Base-by-base conservation (phyloP, 2,888 invertebrate species). In the Tromatobia lineatoria region DNA sequence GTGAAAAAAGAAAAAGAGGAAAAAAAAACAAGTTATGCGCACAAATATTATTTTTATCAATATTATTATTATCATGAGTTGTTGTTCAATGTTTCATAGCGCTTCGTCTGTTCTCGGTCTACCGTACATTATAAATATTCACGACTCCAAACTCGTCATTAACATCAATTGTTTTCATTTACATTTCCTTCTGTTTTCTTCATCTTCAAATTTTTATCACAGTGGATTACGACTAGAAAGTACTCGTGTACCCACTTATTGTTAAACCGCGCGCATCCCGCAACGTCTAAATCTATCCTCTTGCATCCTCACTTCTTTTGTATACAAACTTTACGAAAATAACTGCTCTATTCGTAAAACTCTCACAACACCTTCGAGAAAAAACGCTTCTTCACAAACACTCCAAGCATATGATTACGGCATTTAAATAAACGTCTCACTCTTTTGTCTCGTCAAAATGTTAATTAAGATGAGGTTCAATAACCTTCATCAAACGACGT, bases 281-380 rank as follows among this genome's bases (percentile, higher is more conserved):
- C 70, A 82, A 77, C 54, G 67, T 77, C 71, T 81, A 79, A 79
- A 61, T 69, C 83, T 85, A 78, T 74, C 59, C 75, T 76, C 69
- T 81, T 64, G 50, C 38, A 73, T 47, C 20, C 67, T 83, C 71
- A 23, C 38, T 81, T 61, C 64, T 38, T 71, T 80, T 86, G 89
- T 91, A 91, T 91, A 92, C 91, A 92, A 92, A 90, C 88, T 87
- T 91, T 92, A 92, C 88, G 92, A 92, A 92, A 92, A 92, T 92
- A 92, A 91, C 89, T 88, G 89, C 89, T 91, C 88, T 91, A 86
- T 90, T 82, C 89, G 86, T 89, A 76, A 90, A 89, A 91, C 89
- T 78, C 88, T 82, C 87, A 64, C 70, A 66, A 59, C 71, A 52
- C 34, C 42, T 69, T 10, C 73, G 64, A 80, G 34, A 69, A 74